These are phyloP conservation scores for Drosophila aff. DNA, from an alignment of 1,140 invertebrate species.

Conservation along the genomic window DNA sequence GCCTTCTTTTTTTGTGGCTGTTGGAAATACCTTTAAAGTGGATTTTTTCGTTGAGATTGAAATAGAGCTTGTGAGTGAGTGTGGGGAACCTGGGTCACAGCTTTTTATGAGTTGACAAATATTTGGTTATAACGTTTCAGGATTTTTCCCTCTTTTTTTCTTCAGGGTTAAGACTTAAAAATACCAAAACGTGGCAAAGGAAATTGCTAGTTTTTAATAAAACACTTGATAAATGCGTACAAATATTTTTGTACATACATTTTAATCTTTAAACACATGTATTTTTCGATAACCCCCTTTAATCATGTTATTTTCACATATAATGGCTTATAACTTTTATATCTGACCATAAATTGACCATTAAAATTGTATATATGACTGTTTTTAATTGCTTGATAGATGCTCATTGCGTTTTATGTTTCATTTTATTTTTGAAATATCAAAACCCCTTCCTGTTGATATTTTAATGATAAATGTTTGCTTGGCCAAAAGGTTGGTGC, in stretches of 20 bases:
- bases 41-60: constrained; percentile 21
- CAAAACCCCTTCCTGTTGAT: constrained; percentile 20
- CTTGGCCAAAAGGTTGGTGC: constrained; percentile 26
- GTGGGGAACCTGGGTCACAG: constrained; percentile 4
- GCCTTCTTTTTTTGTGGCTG: not conserved
- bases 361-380: constrained; percentile 9
- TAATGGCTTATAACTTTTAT: not conserved
- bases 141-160: not conserved
- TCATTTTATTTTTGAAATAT: constrained; percentile 28
- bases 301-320: not conserved
- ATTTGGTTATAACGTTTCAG: constrained; percentile 4
- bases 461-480: constrained; percentile 36
- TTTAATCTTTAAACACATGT: not conserved
- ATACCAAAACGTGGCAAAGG: not conserved
- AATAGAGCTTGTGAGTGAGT: not conserved
- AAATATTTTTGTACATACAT: not conserved
- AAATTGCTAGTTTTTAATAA: not conserved
- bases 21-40: constrained; percentile 25
- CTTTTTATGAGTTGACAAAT: constrained; percentile 18
- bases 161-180: not conserved
- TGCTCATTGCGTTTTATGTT: constrained; percentile 19
- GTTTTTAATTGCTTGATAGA: constrained; percentile 23
- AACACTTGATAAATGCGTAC: not conserved
- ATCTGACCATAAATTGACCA: constrained; percentile 18
- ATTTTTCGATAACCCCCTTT: too few relatives aligned